Evolutionary conservation across 2,113 vertebrate genomes (phyloP), one percentile per base, ranked within the genome.

Genomic region (Fulica atra): DNA sequence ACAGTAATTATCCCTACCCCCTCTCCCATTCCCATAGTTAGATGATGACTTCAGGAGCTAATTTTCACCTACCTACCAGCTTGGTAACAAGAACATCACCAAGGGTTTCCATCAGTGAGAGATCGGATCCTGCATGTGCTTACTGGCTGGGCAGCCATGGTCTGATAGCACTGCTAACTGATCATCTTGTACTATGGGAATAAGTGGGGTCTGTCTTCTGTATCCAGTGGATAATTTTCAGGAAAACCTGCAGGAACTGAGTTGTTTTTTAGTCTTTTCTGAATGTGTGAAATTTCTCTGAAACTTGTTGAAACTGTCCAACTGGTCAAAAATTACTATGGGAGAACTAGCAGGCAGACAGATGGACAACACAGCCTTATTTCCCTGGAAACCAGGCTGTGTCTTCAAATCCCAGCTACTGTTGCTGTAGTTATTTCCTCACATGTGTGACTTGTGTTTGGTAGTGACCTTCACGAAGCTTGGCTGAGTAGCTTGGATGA

Each of bases 101-200:
- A 9, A 2, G 3, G 3, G 3, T 84, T 87, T 64, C 2, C 0
- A 60, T 42, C 24, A 59, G 40, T 21, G 9, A 53, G 26, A 50
- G 23, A 0, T 0, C 6, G 38, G 25, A 51, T 48, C 48, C 38
- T 63, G 25, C 5, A 7, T 0, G 1, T 48, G 7, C 1, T 0
- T 42, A 31, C 26, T 54, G 35, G 29, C 18, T 17, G 26, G n/a
- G 31, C 29, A 66, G 36, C 35, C 1, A 1, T 0, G 1, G 17
- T 64, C 63, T 46, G n/a, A 35, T 28, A 64, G 31, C 4, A 3
- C 44, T 60, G 25, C 7, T 60, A 40, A 35, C 20, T 42, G 42
- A 48, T 50, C 18, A 10, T 50, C 13, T 48, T 33, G 60, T 20
- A 16, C 7, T 13, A 40, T 1, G 10, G 13, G 9, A 82, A 35